These are phyloP conservation scores for Ormyrus rosae DNA, from an alignment of 2,888 invertebrate species.

Conservation along the genomic window DNA sequence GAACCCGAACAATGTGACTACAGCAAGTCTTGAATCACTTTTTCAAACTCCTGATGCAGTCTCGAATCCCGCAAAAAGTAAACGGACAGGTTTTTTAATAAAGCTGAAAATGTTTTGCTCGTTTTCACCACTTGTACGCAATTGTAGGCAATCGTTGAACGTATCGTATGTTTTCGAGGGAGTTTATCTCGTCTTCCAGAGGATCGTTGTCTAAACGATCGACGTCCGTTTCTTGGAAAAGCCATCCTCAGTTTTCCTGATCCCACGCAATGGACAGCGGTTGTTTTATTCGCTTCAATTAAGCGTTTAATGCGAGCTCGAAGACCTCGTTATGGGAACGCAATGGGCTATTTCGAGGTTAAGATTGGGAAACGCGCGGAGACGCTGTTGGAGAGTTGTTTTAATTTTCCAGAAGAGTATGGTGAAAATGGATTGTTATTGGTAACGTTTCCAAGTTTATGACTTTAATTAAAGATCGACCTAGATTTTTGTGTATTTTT, in stretches of 20 bases:
- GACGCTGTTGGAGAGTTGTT: not conserved
- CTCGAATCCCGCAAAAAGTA: not conserved
- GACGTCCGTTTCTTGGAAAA: conserved; percentile 8
- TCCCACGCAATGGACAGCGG: conserved; percentile 1
- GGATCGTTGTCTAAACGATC: conserved; percentile 66
- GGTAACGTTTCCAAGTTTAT: no score
- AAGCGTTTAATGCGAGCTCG: conserved; percentile 14
- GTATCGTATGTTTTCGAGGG: not conserved
- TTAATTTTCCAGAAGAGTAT: no score
- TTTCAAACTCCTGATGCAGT: not conserved
- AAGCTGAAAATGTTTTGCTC: not conserved
- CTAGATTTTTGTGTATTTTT: no score
- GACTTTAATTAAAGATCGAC: no score
- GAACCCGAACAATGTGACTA: not conserved
- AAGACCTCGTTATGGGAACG: not conserved
- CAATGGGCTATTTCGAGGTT: conserved; percentile 8
- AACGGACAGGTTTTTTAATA: no score
- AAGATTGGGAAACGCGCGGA: not conserved
- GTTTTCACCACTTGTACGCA: not conserved
- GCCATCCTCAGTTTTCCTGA: not conserved
- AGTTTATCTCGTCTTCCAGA: not conserved
- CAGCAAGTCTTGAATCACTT: not conserved
- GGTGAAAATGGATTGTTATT: no score
- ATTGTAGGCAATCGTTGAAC: not conserved
- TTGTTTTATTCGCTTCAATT: conserved; percentile 42